Evolutionary conservation across 2,113 vertebrate species (phyloP).

Genomic region (Morphnarchus princeps): DNA sequence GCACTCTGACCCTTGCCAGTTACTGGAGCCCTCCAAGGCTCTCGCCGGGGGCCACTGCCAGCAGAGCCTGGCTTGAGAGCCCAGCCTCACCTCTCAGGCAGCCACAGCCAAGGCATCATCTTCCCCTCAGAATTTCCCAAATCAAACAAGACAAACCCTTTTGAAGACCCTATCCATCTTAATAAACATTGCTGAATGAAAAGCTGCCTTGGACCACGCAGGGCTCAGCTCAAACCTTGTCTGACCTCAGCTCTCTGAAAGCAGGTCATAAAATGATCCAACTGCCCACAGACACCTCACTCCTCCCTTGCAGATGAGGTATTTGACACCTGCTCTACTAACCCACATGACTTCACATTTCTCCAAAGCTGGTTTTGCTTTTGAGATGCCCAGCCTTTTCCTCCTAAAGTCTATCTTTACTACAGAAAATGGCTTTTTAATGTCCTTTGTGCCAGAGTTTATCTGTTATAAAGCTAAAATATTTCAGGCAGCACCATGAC

Average conservation of each 20-base stretch:
- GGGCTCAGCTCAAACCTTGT: background rate
- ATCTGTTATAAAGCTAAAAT: background rate
- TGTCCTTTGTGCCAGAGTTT: background rate
- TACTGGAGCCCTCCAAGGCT: background rate
- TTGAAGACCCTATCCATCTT: background rate
- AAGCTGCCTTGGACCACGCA: background rate
- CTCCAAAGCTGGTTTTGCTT: background rate
- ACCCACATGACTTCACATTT: rapidly evolving
- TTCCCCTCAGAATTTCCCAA: background rate
- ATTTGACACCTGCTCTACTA: background rate
- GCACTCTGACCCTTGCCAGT: rapidly evolving
- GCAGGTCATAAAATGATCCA: background rate
- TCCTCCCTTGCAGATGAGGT: background rate
- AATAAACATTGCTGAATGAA: background rate
- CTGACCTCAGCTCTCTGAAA: background rate
- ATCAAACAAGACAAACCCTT: background rate
- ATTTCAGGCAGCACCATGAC: background rate
- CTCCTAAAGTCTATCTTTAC: background rate
- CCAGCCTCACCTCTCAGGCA: background rate
- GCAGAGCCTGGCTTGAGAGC: background rate
- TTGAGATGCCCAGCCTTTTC: background rate
- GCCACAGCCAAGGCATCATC: background rate
- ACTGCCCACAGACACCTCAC: background rate
- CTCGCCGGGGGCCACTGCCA: rapidly evolving
- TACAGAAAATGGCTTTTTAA: background rate